These are phyloP conservation scores for Biston stratarius DNA, from an alignment of 2,888 invertebrate species.

Conservation along the genomic window DNA sequence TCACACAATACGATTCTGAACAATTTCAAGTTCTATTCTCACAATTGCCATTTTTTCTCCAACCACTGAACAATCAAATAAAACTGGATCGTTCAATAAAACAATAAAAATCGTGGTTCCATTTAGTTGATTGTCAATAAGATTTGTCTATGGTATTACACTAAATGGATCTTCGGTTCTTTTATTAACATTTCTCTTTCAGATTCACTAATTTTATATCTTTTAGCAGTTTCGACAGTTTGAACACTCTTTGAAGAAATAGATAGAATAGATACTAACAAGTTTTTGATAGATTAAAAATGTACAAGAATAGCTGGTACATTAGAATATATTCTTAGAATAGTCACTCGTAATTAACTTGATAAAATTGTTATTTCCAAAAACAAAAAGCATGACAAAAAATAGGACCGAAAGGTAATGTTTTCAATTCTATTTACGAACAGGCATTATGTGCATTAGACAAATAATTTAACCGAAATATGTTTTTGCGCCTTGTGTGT, in stretches of 20 bases:
- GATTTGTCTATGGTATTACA: constrained; percentile 21
- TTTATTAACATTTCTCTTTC: constrained; percentile 46
- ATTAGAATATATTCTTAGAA: constrained; percentile 25
- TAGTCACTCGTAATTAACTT: constrained; percentile 8
- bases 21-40: constrained; percentile 29
- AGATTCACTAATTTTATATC: constrained; percentile 44
- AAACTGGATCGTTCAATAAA: constrained; percentile 40
- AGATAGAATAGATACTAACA: constrained; percentile 47
- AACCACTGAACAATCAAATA: constrained; percentile 39
- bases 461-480: neutral
- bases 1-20: constrained; percentile 29
- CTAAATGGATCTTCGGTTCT: constrained; percentile 38
- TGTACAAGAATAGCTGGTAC: constrained; percentile 43
- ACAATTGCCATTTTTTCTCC: constrained; percentile 36
- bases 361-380: constrained; percentile 21
- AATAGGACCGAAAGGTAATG: constrained; percentile 49
- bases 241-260: constrained; percentile 40
- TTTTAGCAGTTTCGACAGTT: constrained; percentile 43
- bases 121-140: constrained; percentile 44
- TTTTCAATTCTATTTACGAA: constrained; percentile 22
- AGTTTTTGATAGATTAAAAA: constrained; percentile 43
- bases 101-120: constrained; percentile 40
- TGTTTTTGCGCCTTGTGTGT: neutral
- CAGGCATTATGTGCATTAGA: neutral
- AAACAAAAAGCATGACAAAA: neutral